Conservation (phyloP, 2,888 invertebrate species). For the Leptopilina syphax region DNA sequence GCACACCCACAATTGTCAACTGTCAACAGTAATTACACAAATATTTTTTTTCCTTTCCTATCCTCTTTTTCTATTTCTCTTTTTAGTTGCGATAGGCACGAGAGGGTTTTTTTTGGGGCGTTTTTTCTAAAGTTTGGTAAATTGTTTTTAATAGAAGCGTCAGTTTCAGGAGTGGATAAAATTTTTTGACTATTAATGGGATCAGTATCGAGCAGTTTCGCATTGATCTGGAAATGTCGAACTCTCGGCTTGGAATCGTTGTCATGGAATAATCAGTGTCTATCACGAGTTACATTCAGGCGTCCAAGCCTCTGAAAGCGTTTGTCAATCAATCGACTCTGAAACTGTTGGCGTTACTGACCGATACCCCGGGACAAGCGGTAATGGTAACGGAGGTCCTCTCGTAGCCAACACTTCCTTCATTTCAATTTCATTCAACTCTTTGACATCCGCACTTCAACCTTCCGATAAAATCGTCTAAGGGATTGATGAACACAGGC, state of each 20-base stretch:
- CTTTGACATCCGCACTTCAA: background rate
- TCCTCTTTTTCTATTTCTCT: no score
- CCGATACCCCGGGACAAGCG: conserved; percentile 10
- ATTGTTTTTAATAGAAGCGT: no score
- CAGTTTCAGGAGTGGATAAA: no score
- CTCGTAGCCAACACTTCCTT: background rate
- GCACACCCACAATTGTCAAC: conserved; percentile 64
- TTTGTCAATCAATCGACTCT: conserved; percentile 55
- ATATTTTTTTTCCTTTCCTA: conserved; percentile 49
- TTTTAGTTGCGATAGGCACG: no score
- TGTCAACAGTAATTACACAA: conserved; percentile 69
- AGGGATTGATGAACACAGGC: no score
- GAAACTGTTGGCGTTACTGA: conserved; percentile 18
- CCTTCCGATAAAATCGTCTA: background rate
- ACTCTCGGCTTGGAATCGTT: conserved; percentile 42
- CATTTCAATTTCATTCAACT: background rate
- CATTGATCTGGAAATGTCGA: conserved; percentile 48
- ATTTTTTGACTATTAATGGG: background rate
- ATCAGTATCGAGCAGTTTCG: conserved; percentile 46
- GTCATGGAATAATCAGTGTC: conserved; percentile 51
- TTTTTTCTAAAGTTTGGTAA: no score
- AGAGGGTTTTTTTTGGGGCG: no score
- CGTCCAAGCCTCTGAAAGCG: conserved; percentile 50
- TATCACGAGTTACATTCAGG: conserved; percentile 51
- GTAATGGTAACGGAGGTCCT: conserved; percentile 27